Base-by-base conservation (phyloP, 2,888 invertebrate genomes). In the Synergus itoensis region DNA sequence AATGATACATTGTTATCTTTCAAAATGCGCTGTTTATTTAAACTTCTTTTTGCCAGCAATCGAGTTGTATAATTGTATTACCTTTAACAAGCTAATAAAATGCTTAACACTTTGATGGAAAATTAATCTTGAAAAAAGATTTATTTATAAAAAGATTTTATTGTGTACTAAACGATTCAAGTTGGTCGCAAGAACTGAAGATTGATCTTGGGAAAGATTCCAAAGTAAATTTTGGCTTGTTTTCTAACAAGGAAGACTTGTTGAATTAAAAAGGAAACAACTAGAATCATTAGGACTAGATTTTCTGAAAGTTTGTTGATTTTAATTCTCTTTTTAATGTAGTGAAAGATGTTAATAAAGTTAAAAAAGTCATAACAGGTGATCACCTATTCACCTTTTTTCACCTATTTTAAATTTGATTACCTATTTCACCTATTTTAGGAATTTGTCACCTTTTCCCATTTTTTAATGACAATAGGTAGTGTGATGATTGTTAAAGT, bases 191-290 rank as follows among this genome's bases (percentile, higher is more conserved):
- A 45, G 76, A 41, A 45, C 9, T 14, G 53, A 57, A 48, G 69
- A 76, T 41, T n/a, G 43, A 45, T 62, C 40, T 77, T 62, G 77
- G 45, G 64, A 41, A 64, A 21, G 18, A 53, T 65, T 77, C 60
- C 53, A 64, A 65, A 77, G 1, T 43, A 12, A 43, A 9, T n/a
- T 45, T 40, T 77, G 65, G 48, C 45, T 79, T 41, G 11, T 45
- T 41, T 21, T 1, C 41, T 53, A 36, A n/a, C 18, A 43, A 65
- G 4, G 75, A 75, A 65, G 18, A 65, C 14, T 57, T 11, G 7
- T 1, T n/a, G 53, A 57, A 43, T 76, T 76, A 76, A 75, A 76
- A 65, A 36, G 62, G 69, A 62, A 65, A 78, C 36, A 78, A 77
- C 5, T 76, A 28, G 18, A 12, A 53, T 18, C 57, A 73, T 53